phyloP scores from a whole-genome alignment of 2,113 vertebrate genomes.

The Hirundichthys speculiger region DNA sequence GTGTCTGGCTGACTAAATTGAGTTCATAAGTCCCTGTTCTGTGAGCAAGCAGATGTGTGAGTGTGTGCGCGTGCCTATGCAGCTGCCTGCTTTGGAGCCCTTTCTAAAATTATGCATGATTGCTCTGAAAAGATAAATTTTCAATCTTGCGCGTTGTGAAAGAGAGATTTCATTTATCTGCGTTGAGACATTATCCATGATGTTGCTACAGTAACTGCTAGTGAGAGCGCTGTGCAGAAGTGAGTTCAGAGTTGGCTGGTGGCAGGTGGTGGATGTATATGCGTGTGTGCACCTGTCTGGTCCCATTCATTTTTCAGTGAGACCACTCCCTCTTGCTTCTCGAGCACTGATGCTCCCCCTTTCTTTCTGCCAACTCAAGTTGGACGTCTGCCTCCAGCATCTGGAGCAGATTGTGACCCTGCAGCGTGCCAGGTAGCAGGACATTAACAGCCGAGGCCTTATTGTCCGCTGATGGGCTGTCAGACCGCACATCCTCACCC shows the following conservation, averaged over 20 bases:
- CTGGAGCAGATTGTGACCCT: constrained; percentile 68
- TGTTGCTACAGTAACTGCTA: constrained; percentile 56
- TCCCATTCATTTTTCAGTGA: constrained; percentile 62
- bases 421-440: constrained; percentile 65
- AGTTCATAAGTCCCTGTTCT: constrained; percentile 66
- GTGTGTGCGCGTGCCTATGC: constrained; percentile 2
- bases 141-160: constrained; percentile 58
- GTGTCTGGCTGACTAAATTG: constrained; percentile 70
- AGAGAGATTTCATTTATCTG: constrained; percentile 65
- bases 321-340: constrained; percentile 41
- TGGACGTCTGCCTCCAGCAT: constrained; percentile 70
- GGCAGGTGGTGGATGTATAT: constrained; percentile 41
- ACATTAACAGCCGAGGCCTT: constrained; percentile 71
- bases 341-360: constrained; percentile 4
- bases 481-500: constrained; percentile 55
- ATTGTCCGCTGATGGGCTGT: constrained; percentile 75
- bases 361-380: constrained; percentile 22
- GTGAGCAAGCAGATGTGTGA: constrained; percentile 12
- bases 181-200: constrained; percentile 61
- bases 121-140: constrained; percentile 65
- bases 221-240: constrained; percentile 28
- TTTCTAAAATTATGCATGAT: constrained; percentile 61
- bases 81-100: constrained; percentile 19
- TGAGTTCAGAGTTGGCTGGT: constrained; percentile 32
- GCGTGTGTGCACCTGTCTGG: constrained; percentile 8